These are phyloP conservation scores for Fundulus diaphanus DNA, from an alignment of 2,797 vertebrate genomes.

Conservation along the genomic window DNA sequence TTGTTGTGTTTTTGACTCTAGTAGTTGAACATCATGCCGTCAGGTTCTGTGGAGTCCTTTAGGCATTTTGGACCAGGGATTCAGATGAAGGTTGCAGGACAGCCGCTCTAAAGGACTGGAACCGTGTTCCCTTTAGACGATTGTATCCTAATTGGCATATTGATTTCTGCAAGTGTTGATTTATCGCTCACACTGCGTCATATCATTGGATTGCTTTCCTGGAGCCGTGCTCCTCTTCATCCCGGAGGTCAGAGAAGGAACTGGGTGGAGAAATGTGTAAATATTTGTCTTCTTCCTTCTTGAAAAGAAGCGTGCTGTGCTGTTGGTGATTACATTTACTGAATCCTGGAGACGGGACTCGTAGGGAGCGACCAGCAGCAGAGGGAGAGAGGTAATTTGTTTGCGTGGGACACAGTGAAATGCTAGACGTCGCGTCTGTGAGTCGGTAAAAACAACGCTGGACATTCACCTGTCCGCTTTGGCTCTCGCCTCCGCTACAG, in stretches of 20 bases:
- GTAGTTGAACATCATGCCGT: not conserved
- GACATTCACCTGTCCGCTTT: not conserved
- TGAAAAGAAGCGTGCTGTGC: slow-evolving; percentile 32
- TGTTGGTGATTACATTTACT: slow-evolving; percentile 25
- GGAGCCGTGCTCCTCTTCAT: not conserved
- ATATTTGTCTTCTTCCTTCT: slow-evolving; percentile 51
- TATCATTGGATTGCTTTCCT: not conserved
- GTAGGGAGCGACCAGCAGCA: slow-evolving; percentile 25
- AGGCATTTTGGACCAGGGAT: not conserved
- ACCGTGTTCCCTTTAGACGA: not conserved
- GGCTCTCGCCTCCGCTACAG: not conserved
- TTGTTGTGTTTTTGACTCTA: too few relatives aligned
- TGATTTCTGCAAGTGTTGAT: too few relatives aligned
- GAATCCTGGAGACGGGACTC: slow-evolving; percentile 23
- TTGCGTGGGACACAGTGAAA: slow-evolving; percentile 14
- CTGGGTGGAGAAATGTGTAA: slow-evolving; percentile 44
- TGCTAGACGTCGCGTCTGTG: not conserved
- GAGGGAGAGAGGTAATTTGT: slow-evolving; percentile 38
- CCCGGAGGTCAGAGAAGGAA: slow-evolving; percentile 3
- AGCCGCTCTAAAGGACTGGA: not conserved
- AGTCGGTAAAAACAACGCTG: not conserved
- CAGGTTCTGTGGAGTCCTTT: not conserved
- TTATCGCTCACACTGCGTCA: not conserved
- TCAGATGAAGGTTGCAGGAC: not conserved
- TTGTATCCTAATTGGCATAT: not conserved